Percentiles rank a stretch among this genome's conserved stretches.
Evolutionary conservation across 2,888 invertebrate species (phyloP).

Genomic region (Pseudanteris insignis): DNA sequence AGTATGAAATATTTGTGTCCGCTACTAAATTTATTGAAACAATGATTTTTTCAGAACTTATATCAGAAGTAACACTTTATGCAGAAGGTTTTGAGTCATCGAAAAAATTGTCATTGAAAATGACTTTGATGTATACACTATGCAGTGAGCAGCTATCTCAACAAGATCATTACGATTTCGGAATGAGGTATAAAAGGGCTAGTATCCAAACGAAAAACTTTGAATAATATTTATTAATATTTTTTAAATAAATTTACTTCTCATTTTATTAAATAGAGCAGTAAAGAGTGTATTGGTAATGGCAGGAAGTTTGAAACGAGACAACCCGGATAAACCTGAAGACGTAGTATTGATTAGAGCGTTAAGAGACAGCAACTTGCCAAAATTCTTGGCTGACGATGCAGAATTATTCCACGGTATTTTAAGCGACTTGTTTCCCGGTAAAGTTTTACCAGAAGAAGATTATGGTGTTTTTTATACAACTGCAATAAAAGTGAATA

Average conservation of each 20-base stretch:
- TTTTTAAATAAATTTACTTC: not conserved
- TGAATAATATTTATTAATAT: not conserved
- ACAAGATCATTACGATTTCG: conserved; percentile 92
- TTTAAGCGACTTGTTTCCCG: conserved; percentile 89
- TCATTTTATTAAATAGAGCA: too few species aligned
- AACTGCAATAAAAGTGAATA: conserved; percentile 68
- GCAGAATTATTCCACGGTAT: conserved; percentile 86
- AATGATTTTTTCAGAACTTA: too few species aligned
- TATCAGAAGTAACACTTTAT: conserved; percentile 92
- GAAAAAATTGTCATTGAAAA: conserved; percentile 85
- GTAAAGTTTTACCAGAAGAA: conserved; percentile 78
- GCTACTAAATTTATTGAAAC: too few species aligned
- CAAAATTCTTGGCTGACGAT: conserved; percentile 88
- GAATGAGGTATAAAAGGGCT: conserved; percentile 75
- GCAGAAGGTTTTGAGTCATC: conserved; percentile 93
- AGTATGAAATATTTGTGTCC: too few species aligned
- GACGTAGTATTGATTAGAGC: conserved; percentile 87
- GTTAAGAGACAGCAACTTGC: conserved; percentile 87
- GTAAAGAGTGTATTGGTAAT: conserved; percentile 93
- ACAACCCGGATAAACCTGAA: conserved; percentile 84
- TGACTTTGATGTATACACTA: conserved; percentile 92
- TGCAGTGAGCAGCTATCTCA: conserved; percentile 92
- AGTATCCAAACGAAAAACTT: too few species aligned
- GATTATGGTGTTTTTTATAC: conserved; percentile 82
- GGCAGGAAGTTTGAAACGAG: conserved; percentile 89